A percentile compares a stretch with the other conserved stretches of the same genome.
Conservation (phyloP, 2,888 invertebrate genomes). For the Hemithea aestivaria region DNA sequence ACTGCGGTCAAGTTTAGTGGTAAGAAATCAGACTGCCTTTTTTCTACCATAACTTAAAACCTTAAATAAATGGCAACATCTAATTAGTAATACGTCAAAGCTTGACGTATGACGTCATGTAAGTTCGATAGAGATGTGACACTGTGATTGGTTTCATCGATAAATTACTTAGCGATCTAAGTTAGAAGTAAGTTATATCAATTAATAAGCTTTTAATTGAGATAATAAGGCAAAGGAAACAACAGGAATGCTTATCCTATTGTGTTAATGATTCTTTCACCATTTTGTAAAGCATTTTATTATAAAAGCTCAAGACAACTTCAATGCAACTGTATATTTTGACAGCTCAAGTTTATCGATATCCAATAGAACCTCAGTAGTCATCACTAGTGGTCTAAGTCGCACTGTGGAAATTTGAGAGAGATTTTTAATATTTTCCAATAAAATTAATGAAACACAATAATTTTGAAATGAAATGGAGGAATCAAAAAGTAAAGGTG, state of each 20-base stretch:
- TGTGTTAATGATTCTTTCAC: too few species aligned
- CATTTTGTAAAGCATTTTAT: too few species aligned
- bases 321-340: too few species aligned
- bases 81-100: conserved; percentile 1
- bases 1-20: too few species aligned
- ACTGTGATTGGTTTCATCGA: neutral
- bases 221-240: too few species aligned
- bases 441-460: conserved; percentile 33
- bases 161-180: neutral
- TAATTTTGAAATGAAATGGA: conserved; percentile 67
- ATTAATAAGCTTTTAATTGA: too few species aligned
- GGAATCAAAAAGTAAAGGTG: conserved; percentile 55
- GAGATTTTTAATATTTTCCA: conserved; percentile 31
- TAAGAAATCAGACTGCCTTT: too few species aligned
- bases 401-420: conserved; percentile 25
- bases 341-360: neutral
- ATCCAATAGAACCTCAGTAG: neutral
- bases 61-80: conserved; percentile 3
- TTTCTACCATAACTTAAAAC: neutral
- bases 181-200: too few species aligned
- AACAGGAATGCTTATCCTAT: too few species aligned
- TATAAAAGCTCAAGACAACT: too few species aligned
- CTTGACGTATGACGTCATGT: conserved; percentile 19
- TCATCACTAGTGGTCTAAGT: conserved; percentile 25
- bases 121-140: conserved; percentile 3